Evolutionary conservation across 2,888 invertebrate genomes (phyloP), one percentile per base, ranked within the genome.

Genomic region (Megaustenia siamemsis): DNA sequence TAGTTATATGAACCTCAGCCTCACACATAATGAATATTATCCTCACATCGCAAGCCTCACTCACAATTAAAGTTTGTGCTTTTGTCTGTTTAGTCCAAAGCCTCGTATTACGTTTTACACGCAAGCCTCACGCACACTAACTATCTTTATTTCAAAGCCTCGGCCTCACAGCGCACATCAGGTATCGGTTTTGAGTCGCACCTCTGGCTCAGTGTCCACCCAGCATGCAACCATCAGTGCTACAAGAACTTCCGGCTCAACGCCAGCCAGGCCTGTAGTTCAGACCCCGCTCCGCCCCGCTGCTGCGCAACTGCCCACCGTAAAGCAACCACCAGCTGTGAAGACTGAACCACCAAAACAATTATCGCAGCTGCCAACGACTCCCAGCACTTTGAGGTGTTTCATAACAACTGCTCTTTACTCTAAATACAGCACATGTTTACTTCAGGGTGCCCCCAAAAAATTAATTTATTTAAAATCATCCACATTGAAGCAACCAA

Each of bases 381-480:
- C 73, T 15, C 73, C 73, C 0, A 73, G 73, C 49, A 73, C 73
- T 28, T 10, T n/a, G 45, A 73, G 73, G 73, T 73, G 49, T 21
- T 73, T 28, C 43, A 43, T 28, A 60, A 28, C n/a, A 28, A n/a
- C 45, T n/a, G n/a, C n/a, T n/a, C n/a, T 45, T 45, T 45, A 45
- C 12, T 45, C 45, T 12, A 45, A 12, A 45, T 45, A 12, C 45
- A 45, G n/a, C n/a, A n/a, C n/a, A n/a, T n/a, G n/a, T n/a, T n/a
- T n/a, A n/a, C n/a, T n/a, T n/a, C n/a, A n/a, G n/a, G n/a, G n/a
- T n/a, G n/a, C n/a, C n/a, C n/a, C n/a, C n/a, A n/a, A n/a, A n/a
- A n/a, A n/a, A n/a, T n/a, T n/a, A n/a, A n/a, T n/a, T n/a, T n/a
- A n/a, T n/a, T n/a, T n/a, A n/a, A n/a, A n/a, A n/a, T n/a, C n/a